Evolutionary conservation across 2,113 vertebrate species (phyloP).

Genomic region (Sorex araneus): DNA sequence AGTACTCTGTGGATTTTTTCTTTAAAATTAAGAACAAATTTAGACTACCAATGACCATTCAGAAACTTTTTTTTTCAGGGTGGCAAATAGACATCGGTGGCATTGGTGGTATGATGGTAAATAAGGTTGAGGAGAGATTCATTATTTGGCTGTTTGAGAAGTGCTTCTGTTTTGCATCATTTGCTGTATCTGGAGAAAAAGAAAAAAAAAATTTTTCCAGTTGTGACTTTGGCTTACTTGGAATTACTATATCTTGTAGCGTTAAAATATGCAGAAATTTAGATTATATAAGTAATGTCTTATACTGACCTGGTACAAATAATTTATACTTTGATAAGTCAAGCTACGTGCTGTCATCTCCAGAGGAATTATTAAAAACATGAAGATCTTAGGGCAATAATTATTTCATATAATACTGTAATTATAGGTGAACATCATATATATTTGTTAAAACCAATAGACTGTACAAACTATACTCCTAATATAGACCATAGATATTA

Average conservation of each 20-base stretch:
- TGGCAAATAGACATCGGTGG: not conserved
- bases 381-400: not conserved
- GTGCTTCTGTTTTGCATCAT: slow-evolving; percentile 73
- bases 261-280: slow-evolving; percentile 37
- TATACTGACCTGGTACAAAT: slow-evolving; percentile 7
- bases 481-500: slow-evolving; percentile 5
- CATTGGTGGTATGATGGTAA: not conserved
- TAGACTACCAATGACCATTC: slow-evolving; percentile 46
- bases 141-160: not conserved
- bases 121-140: slow-evolving; percentile 28
- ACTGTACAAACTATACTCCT: not conserved
- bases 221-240: slow-evolving; percentile 51
- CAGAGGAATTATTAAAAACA: slow-evolving; percentile 10
- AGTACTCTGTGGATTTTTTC: slow-evolving; percentile 1
- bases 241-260: slow-evolving; percentile 32
- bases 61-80: slow-evolving; percentile 35
- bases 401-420: slow-evolving; percentile 24
- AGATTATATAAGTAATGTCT: slow-evolving; percentile 29
- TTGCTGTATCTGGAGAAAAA: slow-evolving; percentile 76
- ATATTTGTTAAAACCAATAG: not conserved
- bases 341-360: not conserved
- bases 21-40: slow-evolving; percentile 59
- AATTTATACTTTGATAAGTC: slow-evolving; percentile 21
- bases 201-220: slow-evolving; percentile 67
- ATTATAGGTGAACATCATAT: not conserved